Evolutionary conservation across 2,797 vertebrate species (phyloP).

Genomic region (Poecilia gillii): DNA sequence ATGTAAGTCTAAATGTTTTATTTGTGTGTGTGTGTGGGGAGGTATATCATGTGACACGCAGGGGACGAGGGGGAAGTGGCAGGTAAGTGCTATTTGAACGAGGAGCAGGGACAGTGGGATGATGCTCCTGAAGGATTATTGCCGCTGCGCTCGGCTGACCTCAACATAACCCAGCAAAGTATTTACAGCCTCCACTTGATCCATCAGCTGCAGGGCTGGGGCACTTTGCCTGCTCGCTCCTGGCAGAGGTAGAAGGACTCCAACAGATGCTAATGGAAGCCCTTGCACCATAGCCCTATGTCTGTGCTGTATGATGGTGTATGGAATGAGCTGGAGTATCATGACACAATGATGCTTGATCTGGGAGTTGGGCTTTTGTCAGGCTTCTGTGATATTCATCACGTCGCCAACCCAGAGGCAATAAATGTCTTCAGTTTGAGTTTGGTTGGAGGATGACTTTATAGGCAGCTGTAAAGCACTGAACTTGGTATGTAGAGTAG

Average conservation of each 20-base stretch:
- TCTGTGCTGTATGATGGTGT: slow-evolving; percentile 33
- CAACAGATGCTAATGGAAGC: slow-evolving; percentile 60
- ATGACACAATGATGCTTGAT: slow-evolving; percentile 49
- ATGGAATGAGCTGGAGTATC: slow-evolving; percentile 25
- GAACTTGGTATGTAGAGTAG: slow-evolving; percentile 76
- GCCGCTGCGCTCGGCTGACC: slow-evolving; percentile 71
- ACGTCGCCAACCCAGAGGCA: slow-evolving; percentile 46
- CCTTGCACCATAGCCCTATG: slow-evolving; percentile 14
- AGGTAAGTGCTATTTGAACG: slow-evolving; percentile 58
- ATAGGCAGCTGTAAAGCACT: slow-evolving; percentile 77
- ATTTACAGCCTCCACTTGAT: slow-evolving; percentile 82
- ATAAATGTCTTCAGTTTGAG: slow-evolving; percentile 75
- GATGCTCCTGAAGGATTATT: slow-evolving; percentile 77
- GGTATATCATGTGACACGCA: neutral
- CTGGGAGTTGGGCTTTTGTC: slow-evolving; percentile 51
- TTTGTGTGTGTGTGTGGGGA: slow-evolving; percentile 32
- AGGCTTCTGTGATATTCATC: slow-evolving; percentile 74
- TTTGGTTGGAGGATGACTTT: slow-evolving; percentile 73
- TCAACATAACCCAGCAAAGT: slow-evolving; percentile 71
- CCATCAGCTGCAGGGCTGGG: slow-evolving; percentile 67
- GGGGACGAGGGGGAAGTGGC: slow-evolving; percentile 36
- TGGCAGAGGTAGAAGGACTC: slow-evolving; percentile 25
- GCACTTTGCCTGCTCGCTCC: slow-evolving; percentile 34
- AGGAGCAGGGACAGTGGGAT: slow-evolving; percentile 69
- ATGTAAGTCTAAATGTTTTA: slow-evolving; percentile 16